These are phyloP conservation scores for Hyperoplus lanceolatus DNA, from an alignment of 2,797 vertebrate genomes.

Conservation along the genomic window DNA sequence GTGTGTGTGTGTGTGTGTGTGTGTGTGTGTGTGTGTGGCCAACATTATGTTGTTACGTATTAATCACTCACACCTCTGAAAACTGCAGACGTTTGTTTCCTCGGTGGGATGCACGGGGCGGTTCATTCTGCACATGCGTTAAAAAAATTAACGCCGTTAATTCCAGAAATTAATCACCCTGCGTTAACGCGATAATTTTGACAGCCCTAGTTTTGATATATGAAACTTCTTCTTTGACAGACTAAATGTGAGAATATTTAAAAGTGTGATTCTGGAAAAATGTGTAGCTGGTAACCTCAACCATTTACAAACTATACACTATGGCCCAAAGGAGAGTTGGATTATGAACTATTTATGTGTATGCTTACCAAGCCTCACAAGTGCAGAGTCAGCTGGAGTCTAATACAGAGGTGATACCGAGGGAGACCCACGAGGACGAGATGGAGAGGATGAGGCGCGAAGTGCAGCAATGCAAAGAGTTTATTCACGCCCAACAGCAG, in stretches of 20 bases:
- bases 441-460: conserved; percentile 91
- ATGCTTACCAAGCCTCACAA: conserved; percentile 84
- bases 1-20: too few relatives aligned
- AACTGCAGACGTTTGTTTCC: too few relatives aligned
- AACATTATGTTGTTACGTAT: too few relatives aligned
- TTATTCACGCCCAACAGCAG: conserved; percentile 95
- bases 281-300: background rate
- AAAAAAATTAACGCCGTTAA: too few relatives aligned
- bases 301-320: background rate
- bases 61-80: too few relatives aligned
- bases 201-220: background rate
- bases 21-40: too few relatives aligned
- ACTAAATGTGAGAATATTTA: background rate
- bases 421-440: conserved; percentile 91
- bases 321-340: background rate
- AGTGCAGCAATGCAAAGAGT: conserved; percentile 96
- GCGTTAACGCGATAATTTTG: too few relatives aligned
- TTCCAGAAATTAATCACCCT: too few relatives aligned
- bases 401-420: conserved; percentile 88
- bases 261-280: background rate
- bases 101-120: too few relatives aligned
- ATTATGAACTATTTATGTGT: background rate
- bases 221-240: background rate
- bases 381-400: conserved; percentile 83
- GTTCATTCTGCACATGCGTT: too few relatives aligned